Evolutionary conservation across 2,888 invertebrate species (phyloP).

Genomic region (Thysanoteuthis rhombus): DNA sequence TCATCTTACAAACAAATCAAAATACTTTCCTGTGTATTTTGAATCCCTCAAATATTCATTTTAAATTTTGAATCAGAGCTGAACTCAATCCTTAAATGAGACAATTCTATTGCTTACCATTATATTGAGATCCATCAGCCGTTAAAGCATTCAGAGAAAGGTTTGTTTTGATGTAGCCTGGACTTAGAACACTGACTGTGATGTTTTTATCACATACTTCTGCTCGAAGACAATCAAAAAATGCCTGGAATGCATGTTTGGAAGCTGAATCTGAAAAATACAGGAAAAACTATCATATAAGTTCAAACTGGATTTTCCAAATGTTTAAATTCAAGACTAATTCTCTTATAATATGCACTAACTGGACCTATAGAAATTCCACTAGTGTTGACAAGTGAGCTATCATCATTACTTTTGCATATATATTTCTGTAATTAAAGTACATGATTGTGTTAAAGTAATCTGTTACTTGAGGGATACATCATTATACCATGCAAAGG

Average conservation of each 20-base stretch:
- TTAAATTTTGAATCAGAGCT: neutral
- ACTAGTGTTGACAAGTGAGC: no score
- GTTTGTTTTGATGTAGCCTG: slow-evolving; percentile 89
- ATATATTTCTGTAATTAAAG: no score
- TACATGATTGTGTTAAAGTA: no score
- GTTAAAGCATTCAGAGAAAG: slow-evolving; percentile 92
- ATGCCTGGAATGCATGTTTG: slow-evolving; percentile 94
- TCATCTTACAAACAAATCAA: no score
- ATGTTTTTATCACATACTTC: slow-evolving; percentile 84
- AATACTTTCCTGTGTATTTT: no score
- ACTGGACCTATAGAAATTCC: no score
- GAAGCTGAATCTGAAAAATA: slow-evolving; percentile 78
- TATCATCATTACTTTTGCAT: no score
- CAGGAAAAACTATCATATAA: neutral
- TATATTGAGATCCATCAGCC: slow-evolving; percentile 76
- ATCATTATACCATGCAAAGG: no score
- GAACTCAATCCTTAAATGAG: neutral
- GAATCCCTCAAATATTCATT: no score
- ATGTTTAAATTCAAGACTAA: neutral
- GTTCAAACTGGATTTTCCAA: neutral
- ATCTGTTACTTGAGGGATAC: no score
- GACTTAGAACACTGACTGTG: slow-evolving; percentile 87
- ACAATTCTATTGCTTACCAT: slow-evolving; percentile 47
- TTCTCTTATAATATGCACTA: no score
- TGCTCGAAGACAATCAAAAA: slow-evolving; percentile 87